phyloP scores from a whole-genome alignment of 2,888 invertebrate species.

The Merodon equestris region DNA sequence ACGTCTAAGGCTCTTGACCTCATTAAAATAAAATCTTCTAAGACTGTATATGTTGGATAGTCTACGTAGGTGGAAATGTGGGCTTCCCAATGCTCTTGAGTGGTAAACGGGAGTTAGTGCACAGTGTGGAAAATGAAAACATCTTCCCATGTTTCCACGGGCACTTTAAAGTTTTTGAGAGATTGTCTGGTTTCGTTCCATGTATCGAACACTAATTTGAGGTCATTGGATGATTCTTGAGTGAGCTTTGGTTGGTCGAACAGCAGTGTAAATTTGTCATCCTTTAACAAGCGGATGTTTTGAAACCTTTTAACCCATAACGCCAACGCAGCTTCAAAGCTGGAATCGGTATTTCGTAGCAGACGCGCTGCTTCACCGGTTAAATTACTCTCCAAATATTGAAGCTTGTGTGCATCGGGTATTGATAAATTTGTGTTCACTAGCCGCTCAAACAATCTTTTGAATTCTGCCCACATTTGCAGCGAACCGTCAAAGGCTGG shows the following conservation, averaged over 20 bases:
- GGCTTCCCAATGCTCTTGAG: slow-evolving; percentile 5
- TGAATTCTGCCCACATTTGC: background rate
- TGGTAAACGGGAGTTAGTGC: background rate
- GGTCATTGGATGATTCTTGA: background rate
- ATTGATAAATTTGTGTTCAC: background rate
- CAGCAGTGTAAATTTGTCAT: background rate
- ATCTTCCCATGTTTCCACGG: background rate
- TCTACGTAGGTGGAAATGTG: slow-evolving; percentile 6
- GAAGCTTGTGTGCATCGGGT: background rate
- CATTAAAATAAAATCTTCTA: slow-evolving; percentile 3
- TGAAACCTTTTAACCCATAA: too few species aligned
- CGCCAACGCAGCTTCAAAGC: too few species aligned
- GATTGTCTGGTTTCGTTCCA: background rate
- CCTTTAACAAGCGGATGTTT: background rate
- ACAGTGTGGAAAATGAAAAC: slow-evolving; percentile 18
- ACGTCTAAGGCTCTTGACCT: slow-evolving; percentile 4
- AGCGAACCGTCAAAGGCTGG: background rate
- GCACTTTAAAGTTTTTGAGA: background rate
- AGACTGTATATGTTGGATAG: background rate
- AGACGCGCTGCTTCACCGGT: too few species aligned
- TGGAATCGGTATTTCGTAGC: too few species aligned
- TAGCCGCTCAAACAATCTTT: background rate
- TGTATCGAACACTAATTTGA: background rate
- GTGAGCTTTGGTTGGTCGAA: background rate
- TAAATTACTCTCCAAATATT: too few species aligned